Conservation (phyloP, 2,888 invertebrate species). For the Drosophila birchii region DNA sequence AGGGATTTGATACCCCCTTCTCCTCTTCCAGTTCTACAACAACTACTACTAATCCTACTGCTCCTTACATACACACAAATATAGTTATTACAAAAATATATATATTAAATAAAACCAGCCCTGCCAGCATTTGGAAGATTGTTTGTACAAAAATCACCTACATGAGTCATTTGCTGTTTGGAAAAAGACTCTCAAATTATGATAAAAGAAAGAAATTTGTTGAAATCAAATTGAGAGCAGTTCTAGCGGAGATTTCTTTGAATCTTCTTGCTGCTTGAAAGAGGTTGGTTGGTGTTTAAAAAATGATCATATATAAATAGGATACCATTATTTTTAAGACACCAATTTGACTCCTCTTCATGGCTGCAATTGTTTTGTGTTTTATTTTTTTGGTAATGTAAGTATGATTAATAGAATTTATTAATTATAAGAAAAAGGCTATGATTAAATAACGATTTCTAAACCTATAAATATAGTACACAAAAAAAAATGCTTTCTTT, state of each 20-base stretch:
- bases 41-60: neutral
- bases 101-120: slow-evolving; percentile 11
- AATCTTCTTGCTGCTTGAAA: neutral
- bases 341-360: too few relatives aligned
- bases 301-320: neutral
- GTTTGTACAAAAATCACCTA: neutral
- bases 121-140: neutral
- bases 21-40: neutral
- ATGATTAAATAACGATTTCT: neutral
- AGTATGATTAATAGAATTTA: neutral
- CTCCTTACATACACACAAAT: neutral
- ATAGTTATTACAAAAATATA: neutral
- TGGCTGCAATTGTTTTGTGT: too few relatives aligned
- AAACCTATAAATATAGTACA: neutral
- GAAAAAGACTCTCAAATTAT: neutral
- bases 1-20: neutral
- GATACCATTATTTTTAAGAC: too few relatives aligned
- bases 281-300: too few relatives aligned
- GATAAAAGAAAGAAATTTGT: neutral
- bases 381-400: neutral
- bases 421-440: neutral
- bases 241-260: neutral
- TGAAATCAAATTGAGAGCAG: neutral
- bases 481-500: neutral
- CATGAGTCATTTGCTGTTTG: neutral